A percentile compares a stretch with the other conserved stretches of the same genome.
Evolutionary conservation across 2,797 vertebrate genomes (phyloP).

Genomic region (Scolopax rusticola): DNA sequence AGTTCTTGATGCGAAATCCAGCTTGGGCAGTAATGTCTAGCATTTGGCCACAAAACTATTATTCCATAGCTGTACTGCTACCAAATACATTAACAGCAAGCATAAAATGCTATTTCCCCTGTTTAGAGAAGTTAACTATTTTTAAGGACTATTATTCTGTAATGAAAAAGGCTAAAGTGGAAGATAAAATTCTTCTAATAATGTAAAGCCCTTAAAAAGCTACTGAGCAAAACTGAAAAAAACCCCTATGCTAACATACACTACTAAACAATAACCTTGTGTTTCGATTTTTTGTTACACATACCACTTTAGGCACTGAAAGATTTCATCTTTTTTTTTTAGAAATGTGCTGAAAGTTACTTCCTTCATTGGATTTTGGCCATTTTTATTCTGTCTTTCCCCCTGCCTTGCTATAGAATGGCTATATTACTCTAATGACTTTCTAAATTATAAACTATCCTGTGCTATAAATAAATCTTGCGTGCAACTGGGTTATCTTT

Average conservation of each 20-base stretch:
- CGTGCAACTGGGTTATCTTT: background rate
- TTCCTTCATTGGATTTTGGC: background rate
- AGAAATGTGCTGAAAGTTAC: background rate
- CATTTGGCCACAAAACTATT: background rate
- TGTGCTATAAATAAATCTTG: background rate
- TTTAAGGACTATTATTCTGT: background rate
- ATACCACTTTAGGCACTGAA: background rate
- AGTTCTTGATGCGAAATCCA: slow-evolving; percentile 10
- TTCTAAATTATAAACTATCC: background rate
- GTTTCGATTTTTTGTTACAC: background rate
- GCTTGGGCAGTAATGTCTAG: background rate
- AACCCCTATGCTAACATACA: background rate
- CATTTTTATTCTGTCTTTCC: background rate
- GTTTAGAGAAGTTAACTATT: background rate
- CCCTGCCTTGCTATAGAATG: background rate
- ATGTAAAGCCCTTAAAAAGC: background rate
- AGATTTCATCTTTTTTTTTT: background rate
- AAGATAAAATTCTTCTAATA: background rate
- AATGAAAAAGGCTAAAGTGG: background rate
- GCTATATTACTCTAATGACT: background rate
- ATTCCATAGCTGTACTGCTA: background rate
- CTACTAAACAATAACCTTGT: background rate
- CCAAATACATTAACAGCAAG: background rate
- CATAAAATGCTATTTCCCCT: background rate
- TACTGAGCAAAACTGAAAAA: background rate